These are phyloP conservation scores for Stercorarius parasiticus DNA, from an alignment of 2,113 vertebrate genomes.

Conservation along the genomic window DNA sequence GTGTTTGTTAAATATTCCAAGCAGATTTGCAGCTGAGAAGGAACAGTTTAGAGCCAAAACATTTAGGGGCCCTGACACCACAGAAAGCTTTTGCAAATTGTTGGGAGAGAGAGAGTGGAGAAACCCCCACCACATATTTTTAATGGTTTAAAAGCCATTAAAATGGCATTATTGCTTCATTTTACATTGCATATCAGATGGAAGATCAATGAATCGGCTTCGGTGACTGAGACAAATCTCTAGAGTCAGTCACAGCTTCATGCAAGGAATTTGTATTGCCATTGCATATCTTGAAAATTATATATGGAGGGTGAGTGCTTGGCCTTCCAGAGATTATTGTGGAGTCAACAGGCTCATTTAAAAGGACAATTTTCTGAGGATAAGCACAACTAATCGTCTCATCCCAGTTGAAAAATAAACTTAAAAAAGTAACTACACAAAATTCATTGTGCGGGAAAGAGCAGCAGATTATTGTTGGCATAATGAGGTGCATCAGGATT, in stretches of 20 bases:
- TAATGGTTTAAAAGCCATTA: background rate
- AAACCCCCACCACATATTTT: rapidly evolving
- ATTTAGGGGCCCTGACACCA: background rate
- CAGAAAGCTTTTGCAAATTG: background rate
- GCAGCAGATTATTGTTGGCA: background rate
- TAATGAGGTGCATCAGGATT: background rate
- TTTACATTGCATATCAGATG: background rate
- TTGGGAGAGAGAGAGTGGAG: background rate
- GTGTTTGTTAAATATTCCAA: background rate
- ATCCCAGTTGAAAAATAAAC: background rate
- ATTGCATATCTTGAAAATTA: background rate
- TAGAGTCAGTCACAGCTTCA: background rate
- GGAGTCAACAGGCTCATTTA: background rate
- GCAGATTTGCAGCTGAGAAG: background rate
- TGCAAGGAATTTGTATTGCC: background rate
- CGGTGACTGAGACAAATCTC: background rate
- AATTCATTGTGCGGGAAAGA: background rate
- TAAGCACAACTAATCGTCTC: background rate
- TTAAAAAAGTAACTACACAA: background rate
- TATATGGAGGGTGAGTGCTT: background rate
- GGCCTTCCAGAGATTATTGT: background rate
- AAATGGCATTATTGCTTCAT: background rate
- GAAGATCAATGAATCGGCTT: background rate
- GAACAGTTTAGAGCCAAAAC: background rate
- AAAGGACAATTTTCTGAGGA: background rate